A percentile compares a stretch with the other conserved stretches of the same genome.
phyloP scores from a whole-genome alignment of 2,113 vertebrate genomes.

The Odocoileus virginianus region DNA sequence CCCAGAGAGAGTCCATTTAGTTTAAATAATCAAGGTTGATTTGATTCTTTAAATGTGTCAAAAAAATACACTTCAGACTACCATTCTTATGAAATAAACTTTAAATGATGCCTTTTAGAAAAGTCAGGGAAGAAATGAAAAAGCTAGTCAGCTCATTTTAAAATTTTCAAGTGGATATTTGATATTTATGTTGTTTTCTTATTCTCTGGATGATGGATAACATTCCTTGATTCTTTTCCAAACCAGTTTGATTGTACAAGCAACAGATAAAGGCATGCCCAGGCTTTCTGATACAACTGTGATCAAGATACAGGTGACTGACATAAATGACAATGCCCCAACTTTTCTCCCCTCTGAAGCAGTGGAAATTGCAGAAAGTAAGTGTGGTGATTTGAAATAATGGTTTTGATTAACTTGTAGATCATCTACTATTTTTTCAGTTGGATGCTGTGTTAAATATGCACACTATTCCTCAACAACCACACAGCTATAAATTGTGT shows the following conservation, averaged over 20 bases:
- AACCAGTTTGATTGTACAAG: conserved; percentile 89
- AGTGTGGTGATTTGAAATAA: conserved; percentile 60
- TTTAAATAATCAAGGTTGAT: not conserved
- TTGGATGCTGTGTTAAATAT: not conserved
- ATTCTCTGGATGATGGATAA: conserved; percentile 45
- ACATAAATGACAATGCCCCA: conserved; percentile 92
- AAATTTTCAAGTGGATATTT: conserved; percentile 12
- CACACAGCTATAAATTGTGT: not conserved
- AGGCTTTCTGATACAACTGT: conserved; percentile 82
- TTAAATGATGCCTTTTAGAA: conserved; percentile 35
- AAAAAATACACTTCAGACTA: not conserved
- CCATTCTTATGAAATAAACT: conserved; percentile 15
- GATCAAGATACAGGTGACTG: conserved; percentile 88
- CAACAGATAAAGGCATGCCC: conserved; percentile 88
- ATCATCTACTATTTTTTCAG: not conserved
- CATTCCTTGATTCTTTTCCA: conserved; percentile 46
- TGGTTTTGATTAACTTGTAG: not conserved
- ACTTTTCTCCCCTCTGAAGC: conserved; percentile 82
- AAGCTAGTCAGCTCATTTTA: not conserved
- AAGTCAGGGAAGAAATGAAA: conserved; percentile 24
- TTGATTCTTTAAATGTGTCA: conserved; percentile 33
- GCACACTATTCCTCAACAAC: not conserved
- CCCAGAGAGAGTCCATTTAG: not conserved
- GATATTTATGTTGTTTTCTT: not conserved
- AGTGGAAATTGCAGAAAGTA: conserved; percentile 89